Percentiles rank a stretch among this genome's conserved stretches.
phyloP scores from a whole-genome alignment of 2,888 invertebrate genomes.

The Thecocarcelia acutangulata region DNA sequence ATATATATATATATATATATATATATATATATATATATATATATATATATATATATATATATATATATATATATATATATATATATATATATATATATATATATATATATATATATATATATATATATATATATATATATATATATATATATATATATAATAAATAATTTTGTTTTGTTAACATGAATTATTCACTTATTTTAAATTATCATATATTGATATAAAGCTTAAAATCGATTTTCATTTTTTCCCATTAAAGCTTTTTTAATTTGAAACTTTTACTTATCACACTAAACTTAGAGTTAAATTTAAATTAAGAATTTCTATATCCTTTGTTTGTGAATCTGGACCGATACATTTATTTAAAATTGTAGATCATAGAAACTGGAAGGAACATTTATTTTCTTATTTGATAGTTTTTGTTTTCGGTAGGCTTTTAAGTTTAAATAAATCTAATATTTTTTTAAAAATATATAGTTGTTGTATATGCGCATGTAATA shows the following conservation, averaged over 20 bases:
- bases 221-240: conserved; percentile 52
- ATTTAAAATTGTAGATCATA: conserved; percentile 63
- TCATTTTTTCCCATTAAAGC: conserved; percentile 62
- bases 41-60: too few relatives aligned
- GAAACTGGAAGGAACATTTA: conserved; percentile 64
- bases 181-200: conserved; percentile 7
- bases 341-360: conserved; percentile 58
- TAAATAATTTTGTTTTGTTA: conserved; percentile 20
- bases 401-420: conserved; percentile 4
- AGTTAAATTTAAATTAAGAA: conserved; percentile 3
- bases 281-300: not conserved
- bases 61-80: too few relatives aligned
- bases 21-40: too few relatives aligned
- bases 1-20: too few relatives aligned
- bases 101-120: too few relatives aligned
- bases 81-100: too few relatives aligned
- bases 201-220: conserved; percentile 35
- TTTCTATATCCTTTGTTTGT: not conserved
- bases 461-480: not conserved
- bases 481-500: conserved; percentile 11
- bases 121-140: too few relatives aligned
- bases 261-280: conserved; percentile 54
- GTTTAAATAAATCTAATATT: not conserved
- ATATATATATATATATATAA: too few relatives aligned
- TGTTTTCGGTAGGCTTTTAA: not conserved